Conservation (phyloP, 2,113 vertebrate genomes). For the Muntiacus muntjak region DNA sequence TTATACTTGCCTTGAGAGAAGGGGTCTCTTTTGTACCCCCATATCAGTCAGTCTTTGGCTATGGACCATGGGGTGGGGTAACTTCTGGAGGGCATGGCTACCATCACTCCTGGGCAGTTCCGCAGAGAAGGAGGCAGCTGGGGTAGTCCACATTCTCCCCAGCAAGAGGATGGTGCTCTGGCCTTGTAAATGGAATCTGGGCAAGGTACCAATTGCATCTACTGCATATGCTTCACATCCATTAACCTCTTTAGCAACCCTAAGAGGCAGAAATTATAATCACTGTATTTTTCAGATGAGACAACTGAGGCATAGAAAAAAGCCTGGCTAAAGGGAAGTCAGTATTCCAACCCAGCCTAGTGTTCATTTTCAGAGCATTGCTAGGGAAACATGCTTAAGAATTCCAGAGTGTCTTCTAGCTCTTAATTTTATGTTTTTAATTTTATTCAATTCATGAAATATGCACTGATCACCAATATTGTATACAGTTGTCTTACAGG, state of each 20-base stretch:
- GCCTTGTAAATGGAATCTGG: background rate
- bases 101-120: background rate
- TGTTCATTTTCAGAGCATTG: background rate
- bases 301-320: constrained; percentile 17
- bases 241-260: background rate
- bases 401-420: background rate
- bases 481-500: background rate
- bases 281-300: background rate
- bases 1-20: background rate
- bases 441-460: constrained; percentile 4
- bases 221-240: background rate
- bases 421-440: constrained; percentile 18
- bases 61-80: background rate
- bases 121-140: background rate
- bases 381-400: background rate
- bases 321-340: background rate
- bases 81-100: background rate
- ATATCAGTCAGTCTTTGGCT: background rate
- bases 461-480: background rate
- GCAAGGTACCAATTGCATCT: background rate
- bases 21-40: background rate
- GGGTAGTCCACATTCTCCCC: background rate
- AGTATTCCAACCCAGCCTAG: background rate
- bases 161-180: background rate
- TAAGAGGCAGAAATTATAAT: background rate